Evolutionary conservation across 2,113 vertebrate species (phyloP), one percentile per base, ranked within the genome.

Genomic region (Vulpes vulpes): DNA sequence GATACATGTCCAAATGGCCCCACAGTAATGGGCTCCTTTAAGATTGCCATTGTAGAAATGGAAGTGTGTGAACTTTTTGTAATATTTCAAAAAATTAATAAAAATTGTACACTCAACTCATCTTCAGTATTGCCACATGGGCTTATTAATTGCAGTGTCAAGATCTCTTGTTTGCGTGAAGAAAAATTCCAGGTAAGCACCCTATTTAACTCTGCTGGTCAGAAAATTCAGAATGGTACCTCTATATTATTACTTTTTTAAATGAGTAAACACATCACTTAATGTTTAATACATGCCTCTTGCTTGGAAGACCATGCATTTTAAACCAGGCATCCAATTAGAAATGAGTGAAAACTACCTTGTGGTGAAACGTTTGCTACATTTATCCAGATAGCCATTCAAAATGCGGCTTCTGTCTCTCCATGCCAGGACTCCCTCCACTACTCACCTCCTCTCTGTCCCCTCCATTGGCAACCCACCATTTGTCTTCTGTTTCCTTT

Each of bases 81-180:
- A 67, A 30, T 89, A 55, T 76, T 78, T 38, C 49, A 49, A 49
- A 60, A 89, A 38, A 38, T 85, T 83, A 74, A 85, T 32, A 76
- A 32, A 88, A 91, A 89, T 5, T 64, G 22, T 32, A 83, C 2
- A 89, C 14, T 73, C 17, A 89, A 89, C 32, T 62, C 38, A 9
- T 80, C 80, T 74, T 92, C 30, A 80, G 64, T 79, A 43, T 57
- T 49, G 53, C 55, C 38, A 32, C 51, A 32, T 8, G 6, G 32
- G 11, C 35, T 62, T n/a, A 89, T 30, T 38, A 38, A 89, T 16
- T 38, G 43, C 60, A 95, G 76, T 60, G 23, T 49, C 62, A 93
- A 74, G 76, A 92, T 71, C 55, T n/a, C 57, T 43, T 19, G 38
- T 80, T 79, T 89, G 53, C 67, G 92, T 59, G 35, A 95, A 90